Evolutionary conservation across 1,140 invertebrate species (phyloP).

Genomic region (Yoshiicerus persimilis): DNA sequence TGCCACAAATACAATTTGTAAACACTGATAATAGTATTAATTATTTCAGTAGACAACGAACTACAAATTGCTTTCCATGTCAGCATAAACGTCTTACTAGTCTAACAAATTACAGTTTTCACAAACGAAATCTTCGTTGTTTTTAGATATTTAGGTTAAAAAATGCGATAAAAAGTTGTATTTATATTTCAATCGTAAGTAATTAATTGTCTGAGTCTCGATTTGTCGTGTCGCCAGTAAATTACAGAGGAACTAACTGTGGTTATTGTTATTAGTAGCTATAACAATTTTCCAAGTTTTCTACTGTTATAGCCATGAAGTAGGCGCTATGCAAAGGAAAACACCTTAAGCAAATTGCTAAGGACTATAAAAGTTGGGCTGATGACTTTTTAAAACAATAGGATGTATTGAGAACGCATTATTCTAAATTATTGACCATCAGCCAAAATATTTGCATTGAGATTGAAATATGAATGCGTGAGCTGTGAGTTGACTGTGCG

Average conservation of each 20-base stretch:
- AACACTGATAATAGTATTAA: neutral
- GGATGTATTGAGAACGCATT: neutral
- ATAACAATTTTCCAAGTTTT: neutral
- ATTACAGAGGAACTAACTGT: neutral
- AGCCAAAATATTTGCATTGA: neutral
- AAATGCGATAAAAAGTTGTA: neutral
- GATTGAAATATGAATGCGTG: neutral
- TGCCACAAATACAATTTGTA: neutral
- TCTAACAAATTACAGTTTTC: no score
- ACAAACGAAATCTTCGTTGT: no score
- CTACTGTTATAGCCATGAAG: neutral
- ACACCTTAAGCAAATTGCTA: neutral
- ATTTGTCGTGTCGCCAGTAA: neutral
- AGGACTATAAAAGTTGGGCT: neutral
- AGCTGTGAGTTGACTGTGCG: neutral
- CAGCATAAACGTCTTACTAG: neutral
- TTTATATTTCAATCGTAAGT: neutral
- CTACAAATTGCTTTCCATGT: neutral
- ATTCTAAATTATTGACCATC: neutral
- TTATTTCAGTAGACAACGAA: neutral
- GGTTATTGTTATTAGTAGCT: neutral
- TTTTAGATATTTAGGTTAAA: no score
- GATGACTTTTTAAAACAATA: neutral
- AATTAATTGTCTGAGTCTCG: neutral
- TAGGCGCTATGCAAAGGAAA: neutral